A percentile compares a stretch with the other conserved stretches of the same genome.
phyloP scores from a whole-genome alignment of 2,113 vertebrate species.

The Orthonyx spaldingii region DNA sequence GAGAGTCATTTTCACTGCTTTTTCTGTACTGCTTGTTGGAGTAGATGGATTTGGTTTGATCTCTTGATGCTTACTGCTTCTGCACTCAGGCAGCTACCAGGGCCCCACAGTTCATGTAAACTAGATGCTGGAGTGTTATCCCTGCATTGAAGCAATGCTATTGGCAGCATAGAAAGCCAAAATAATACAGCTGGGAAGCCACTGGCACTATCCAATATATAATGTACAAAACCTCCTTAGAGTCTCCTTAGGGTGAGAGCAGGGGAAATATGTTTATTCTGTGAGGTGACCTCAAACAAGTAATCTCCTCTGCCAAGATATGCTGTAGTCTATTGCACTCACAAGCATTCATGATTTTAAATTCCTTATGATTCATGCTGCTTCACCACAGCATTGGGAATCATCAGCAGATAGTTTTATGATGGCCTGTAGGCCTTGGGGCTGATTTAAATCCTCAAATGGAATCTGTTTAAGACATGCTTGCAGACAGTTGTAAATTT shows the following conservation, averaged over 20 bases:
- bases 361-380: slow-evolving; percentile 40
- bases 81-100: neutral
- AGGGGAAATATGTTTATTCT: neutral
- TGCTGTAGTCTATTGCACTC: slow-evolving; percentile 16
- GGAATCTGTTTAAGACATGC: neutral
- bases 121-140: slow-evolving; percentile 1
- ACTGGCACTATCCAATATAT: neutral
- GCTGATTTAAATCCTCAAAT: neutral
- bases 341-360: slow-evolving; percentile 36
- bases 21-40: slow-evolving; percentile 70
- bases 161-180: neutral
- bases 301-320: neutral
- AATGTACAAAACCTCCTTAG: neutral
- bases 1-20: slow-evolving; percentile 73
- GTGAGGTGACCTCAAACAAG: neutral
- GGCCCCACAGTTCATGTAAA: neutral
- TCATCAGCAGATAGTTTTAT: slow-evolving; percentile 12
- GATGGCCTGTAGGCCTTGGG: slow-evolving; percentile 3
- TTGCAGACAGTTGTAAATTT: neutral
- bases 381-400: slow-evolving; percentile 53
- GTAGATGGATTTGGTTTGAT: slow-evolving; percentile 67
- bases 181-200: neutral
- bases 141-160: neutral
- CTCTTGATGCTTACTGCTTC: neutral
- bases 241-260: neutral